A percentile compares a stretch with the other conserved stretches of the same genome.
phyloP scores from a whole-genome alignment of 2,113 vertebrate species.

The Paedocypris sp. region DNA sequence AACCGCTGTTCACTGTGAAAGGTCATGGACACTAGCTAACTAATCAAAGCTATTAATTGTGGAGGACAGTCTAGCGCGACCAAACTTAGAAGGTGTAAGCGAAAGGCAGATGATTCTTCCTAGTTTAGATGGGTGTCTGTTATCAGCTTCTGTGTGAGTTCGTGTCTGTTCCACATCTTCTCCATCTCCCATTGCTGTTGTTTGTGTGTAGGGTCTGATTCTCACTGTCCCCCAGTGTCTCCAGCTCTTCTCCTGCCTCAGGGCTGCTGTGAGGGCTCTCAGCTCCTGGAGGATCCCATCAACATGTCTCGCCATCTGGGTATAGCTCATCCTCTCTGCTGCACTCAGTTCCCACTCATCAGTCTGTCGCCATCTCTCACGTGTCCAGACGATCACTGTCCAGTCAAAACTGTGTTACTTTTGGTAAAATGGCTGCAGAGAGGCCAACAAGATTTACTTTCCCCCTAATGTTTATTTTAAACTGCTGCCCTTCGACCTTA shows the following conservation, averaged over 20 bases:
- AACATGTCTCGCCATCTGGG: conserved; percentile 59
- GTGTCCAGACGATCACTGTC: background rate
- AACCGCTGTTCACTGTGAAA: too few relatives aligned
- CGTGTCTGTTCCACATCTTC: conserved; percentile 41
- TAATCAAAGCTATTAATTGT: too few relatives aligned
- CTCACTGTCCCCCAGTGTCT: conserved; percentile 60
- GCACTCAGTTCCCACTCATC: conserved; percentile 3
- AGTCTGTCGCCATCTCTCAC: background rate
- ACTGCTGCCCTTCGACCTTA: too few relatives aligned
- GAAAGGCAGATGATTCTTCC: too few relatives aligned
- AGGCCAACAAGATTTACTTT: too few relatives aligned
- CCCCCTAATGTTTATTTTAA: too few relatives aligned
- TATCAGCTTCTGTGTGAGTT: conserved; percentile 27
- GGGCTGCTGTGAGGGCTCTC: conserved; percentile 58
- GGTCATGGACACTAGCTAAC: too few relatives aligned
- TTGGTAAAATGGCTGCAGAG: too few relatives aligned
- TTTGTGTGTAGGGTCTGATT: conserved; percentile 62
- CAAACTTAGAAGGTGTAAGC: too few relatives aligned
- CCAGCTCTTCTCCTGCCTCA: conserved; percentile 63
- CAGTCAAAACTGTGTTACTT: too few relatives aligned
- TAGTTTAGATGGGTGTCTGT: conserved; percentile 16
- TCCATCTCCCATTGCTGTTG: conserved; percentile 39
- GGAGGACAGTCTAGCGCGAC: too few relatives aligned
- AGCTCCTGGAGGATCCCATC: conserved; percentile 62
- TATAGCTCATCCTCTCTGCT: conserved; percentile 33